These are phyloP conservation scores for Drosophila saltans DNA, from an alignment of 1,140 invertebrate species.

Conservation along the genomic window DNA sequence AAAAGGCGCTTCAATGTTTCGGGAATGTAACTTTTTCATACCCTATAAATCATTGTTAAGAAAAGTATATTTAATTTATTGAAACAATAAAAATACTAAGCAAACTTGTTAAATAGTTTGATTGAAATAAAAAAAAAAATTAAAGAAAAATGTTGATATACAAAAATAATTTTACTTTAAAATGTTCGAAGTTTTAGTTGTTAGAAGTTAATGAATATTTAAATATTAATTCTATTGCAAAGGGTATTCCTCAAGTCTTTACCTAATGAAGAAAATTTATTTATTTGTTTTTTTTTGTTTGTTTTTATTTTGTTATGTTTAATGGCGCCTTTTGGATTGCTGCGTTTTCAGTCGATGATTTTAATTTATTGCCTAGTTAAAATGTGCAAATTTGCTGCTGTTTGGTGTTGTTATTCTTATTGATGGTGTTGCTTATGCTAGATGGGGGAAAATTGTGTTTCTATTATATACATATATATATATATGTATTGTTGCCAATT, in stretches of 20 bases:
- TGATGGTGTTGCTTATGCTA: conserved; percentile 34
- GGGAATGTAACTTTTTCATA: conserved; percentile 28
- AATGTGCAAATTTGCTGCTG: conserved; percentile 65
- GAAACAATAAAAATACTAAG: too few species aligned
- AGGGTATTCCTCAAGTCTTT: too few species aligned
- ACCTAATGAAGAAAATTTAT: neutral
- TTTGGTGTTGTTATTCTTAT: conserved; percentile 41
- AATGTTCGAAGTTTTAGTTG: too few species aligned
- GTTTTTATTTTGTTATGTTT: conserved; percentile 17
- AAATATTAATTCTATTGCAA: too few species aligned
- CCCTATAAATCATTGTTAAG: neutral
- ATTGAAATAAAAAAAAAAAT: too few species aligned
- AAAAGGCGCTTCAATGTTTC: conserved; percentile 33
- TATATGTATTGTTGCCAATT: conserved; percentile 65
- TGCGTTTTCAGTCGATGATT: conserved; percentile 51
- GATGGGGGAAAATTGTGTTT: conserved; percentile 13
- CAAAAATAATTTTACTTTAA: too few species aligned
- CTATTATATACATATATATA: conserved; percentile 6
- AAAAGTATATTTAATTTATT: neutral
- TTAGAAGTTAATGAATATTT: too few species aligned
- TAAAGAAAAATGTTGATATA: too few species aligned
- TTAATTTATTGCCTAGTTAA: conserved; percentile 66
- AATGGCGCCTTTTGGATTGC: conserved; percentile 38
- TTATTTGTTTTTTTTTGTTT: conserved; percentile 5
- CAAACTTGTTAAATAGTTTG: too few species aligned